These are phyloP conservation scores for Artibeus lituratus DNA, from an alignment of 2,797 vertebrate genomes.

Conservation along the genomic window DNA sequence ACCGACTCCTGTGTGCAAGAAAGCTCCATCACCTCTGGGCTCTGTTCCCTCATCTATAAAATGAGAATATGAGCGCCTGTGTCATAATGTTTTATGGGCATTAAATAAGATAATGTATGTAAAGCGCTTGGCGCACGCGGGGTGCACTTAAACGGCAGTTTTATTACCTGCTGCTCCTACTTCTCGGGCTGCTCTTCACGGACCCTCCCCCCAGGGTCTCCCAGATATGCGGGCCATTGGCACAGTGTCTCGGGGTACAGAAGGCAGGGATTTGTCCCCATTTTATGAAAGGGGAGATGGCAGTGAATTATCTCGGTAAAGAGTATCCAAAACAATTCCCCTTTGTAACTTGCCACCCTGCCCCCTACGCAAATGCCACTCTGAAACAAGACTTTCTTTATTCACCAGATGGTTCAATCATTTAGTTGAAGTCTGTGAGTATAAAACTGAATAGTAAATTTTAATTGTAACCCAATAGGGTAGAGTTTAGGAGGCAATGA, in stretches of 20 bases:
- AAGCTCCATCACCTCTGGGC: not conserved
- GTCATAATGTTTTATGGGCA: conserved; percentile 55
- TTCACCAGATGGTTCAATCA: conserved; percentile 45
- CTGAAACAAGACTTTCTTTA: conserved; percentile 51
- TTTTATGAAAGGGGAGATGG: not conserved
- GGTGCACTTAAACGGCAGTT: not conserved
- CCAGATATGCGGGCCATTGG: not conserved
- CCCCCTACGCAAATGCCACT: not conserved
- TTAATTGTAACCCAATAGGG: conserved; percentile 64
- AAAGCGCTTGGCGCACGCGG: not conserved
- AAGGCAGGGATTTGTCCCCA: not conserved
- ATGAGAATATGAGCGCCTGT: not conserved
- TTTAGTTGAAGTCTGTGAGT: conserved; percentile 30
- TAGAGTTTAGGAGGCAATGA: conserved; percentile 28
- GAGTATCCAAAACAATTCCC: not conserved
- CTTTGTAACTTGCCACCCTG: not conserved
- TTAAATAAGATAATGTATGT: conserved; percentile 50
- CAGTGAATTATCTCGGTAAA: not conserved
- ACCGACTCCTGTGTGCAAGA: not conserved
- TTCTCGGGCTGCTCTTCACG: not conserved
- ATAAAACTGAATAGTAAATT: conserved; percentile 64
- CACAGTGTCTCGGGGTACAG: not conserved
- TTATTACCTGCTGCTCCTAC: not conserved
- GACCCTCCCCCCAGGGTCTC: not conserved
- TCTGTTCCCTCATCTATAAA: not conserved